Evolutionary conservation across 2,888 invertebrate genomes (phyloP).

Genomic region (Microplitis manilae): DNA sequence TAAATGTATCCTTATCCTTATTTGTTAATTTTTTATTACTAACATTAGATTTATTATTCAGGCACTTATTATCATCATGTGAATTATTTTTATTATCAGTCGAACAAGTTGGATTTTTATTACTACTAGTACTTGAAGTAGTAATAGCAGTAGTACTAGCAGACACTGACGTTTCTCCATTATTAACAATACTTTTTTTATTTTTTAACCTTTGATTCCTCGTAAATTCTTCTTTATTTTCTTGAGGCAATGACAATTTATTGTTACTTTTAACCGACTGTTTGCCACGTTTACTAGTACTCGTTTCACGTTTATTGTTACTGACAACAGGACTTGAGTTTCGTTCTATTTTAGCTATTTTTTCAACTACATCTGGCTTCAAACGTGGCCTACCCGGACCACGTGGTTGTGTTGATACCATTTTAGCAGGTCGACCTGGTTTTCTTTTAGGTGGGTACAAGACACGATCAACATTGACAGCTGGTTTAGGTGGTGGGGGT

Average conservation of each 20-base stretch:
- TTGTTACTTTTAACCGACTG: slow-evolving; percentile 21
- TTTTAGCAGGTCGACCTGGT: slow-evolving; percentile 78
- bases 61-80: slow-evolving; percentile 59
- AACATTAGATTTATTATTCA: slow-evolving; percentile 42
- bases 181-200: slow-evolving; percentile 39
- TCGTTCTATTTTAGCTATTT: slow-evolving; percentile 63
- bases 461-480: slow-evolving; percentile 80
- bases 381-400: slow-evolving; percentile 73
- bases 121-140: not conserved
- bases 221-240: slow-evolving; percentile 32
- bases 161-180: slow-evolving; percentile 6
- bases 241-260: not conserved
- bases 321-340: slow-evolving; percentile 47
- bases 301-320: slow-evolving; percentile 26
- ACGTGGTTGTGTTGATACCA: slow-evolving; percentile 70
- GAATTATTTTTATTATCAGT: slow-evolving; percentile 33
- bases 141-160: slow-evolving; percentile 2
- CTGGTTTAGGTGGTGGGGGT: slow-evolving; percentile 55
- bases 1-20: slow-evolving; percentile 39
- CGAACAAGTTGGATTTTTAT: slow-evolving; percentile 10
- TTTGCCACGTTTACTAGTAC: slow-evolving; percentile 23
- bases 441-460: slow-evolving; percentile 85
- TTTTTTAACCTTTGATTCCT: slow-evolving; percentile 46
- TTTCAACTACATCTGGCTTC: slow-evolving; percentile 62
- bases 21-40: slow-evolving; percentile 51